These are phyloP conservation scores for Callosobruchus maculatus DNA, from an alignment of 2,888 invertebrate genomes.

Conservation along the genomic window DNA sequence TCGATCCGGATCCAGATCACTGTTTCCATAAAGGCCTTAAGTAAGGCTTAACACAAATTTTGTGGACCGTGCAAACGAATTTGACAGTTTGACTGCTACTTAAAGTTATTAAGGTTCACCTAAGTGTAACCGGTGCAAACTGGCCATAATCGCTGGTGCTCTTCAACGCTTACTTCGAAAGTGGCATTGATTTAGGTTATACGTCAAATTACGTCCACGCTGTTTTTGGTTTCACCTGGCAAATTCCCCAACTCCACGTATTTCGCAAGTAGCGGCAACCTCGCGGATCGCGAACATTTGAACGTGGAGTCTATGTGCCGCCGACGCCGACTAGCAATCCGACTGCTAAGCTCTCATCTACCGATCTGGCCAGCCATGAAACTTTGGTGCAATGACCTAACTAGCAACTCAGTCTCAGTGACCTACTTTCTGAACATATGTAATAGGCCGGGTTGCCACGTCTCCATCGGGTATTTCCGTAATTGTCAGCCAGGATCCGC, in stretches of 20 bases:
- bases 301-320: not conserved
- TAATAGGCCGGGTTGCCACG: constrained; percentile 24
- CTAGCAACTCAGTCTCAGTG: constrained; percentile 49
- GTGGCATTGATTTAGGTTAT: too few relatives aligned
- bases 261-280: not conserved
- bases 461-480: not conserved
- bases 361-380: constrained; percentile 1
- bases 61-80: too few relatives aligned
- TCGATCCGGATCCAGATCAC: too few relatives aligned
- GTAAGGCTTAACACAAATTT: too few relatives aligned
- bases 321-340: constrained; percentile 16
- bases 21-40: too few relatives aligned
- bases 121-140: too few relatives aligned
- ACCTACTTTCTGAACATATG: constrained; percentile 50
- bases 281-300: not conserved
- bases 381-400: constrained; percentile 48
- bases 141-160: too few relatives aligned
- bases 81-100: too few relatives aligned
- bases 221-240: not conserved
- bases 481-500: not conserved
- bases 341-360: constrained; percentile 7
- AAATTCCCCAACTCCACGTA: not conserved
- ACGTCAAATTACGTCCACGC: too few relatives aligned
- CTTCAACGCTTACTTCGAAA: too few relatives aligned
- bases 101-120: too few relatives aligned